A percentile compares a stretch with the other conserved stretches of the same genome.
These are phyloP conservation scores for Tolmerus cingulatus DNA, from an alignment of 2,888 invertebrate species.

Conservation along the genomic window DNA sequence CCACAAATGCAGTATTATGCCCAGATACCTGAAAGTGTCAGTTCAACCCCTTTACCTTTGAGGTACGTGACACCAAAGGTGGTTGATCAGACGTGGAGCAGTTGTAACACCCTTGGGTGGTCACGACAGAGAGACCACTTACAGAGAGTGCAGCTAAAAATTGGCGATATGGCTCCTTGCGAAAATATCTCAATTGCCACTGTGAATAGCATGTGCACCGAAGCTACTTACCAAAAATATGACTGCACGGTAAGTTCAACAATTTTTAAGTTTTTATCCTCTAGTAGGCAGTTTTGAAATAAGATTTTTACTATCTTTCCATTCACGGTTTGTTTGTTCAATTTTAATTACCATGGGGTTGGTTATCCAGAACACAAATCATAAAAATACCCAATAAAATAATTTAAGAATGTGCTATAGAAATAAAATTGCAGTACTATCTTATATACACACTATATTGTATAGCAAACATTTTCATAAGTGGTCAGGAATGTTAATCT, in stretches of 20 bases:
- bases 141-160: conserved; percentile 80
- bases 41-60: conserved; percentile 45
- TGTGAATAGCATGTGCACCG: conserved; percentile 83
- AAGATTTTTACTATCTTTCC: too few relatives aligned
- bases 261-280: not conserved
- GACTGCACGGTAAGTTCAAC: conserved; percentile 79
- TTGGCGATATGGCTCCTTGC: conserved; percentile 81
- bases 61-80: conserved; percentile 50
- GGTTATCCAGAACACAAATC: too few relatives aligned
- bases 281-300: too few relatives aligned
- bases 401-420: too few relatives aligned
- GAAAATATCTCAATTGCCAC: conserved; percentile 86
- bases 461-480: too few relatives aligned
- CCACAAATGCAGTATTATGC: conserved; percentile 60
- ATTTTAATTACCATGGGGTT: too few relatives aligned
- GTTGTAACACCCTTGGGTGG: conserved; percentile 88
- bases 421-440: too few relatives aligned
- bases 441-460: too few relatives aligned
- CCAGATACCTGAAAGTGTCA: conserved; percentile 37
- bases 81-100: conserved; percentile 60
- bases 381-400: too few relatives aligned
- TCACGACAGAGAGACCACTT: conserved; percentile 82
- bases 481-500: too few relatives aligned
- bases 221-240: conserved; percentile 78
- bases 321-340: too few relatives aligned